Evolutionary conservation across 92 coral and sea anemone genomes (phyloP).

Genomic region (Phymanthus crucifer): DNA sequence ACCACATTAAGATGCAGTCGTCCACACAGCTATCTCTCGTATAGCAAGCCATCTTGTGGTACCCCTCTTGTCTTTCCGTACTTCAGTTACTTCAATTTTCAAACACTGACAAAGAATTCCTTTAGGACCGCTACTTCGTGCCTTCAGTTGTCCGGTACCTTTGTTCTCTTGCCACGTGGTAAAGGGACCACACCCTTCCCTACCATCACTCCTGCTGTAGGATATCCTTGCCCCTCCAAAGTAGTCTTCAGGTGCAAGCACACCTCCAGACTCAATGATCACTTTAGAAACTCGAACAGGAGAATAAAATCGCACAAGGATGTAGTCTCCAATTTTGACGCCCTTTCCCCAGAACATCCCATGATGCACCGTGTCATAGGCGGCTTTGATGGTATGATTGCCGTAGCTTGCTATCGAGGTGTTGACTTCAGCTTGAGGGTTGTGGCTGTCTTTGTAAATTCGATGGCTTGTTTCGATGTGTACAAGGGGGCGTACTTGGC

Average conservation of each 20-base stretch:
- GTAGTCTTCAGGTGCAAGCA: slow-evolving; percentile 64
- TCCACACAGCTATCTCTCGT: slow-evolving; percentile 76
- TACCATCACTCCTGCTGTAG: slow-evolving; percentile 11
- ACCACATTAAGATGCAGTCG: too few species aligned
- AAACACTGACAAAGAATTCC: slow-evolving; percentile 51
- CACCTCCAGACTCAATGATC: slow-evolving; percentile 62
- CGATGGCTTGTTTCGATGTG: slow-evolving; percentile 32
- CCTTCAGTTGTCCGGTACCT: slow-evolving; percentile 36
- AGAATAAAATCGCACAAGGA: slow-evolving; percentile 48
- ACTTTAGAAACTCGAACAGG: slow-evolving; percentile 37
- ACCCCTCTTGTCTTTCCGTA: slow-evolving; percentile 41
- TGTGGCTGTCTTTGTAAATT: slow-evolving; percentile 47
- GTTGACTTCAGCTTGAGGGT: slow-evolving; percentile 55
- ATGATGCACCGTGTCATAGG: slow-evolving; percentile 40
- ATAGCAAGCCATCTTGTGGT: slow-evolving; percentile 59
- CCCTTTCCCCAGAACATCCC: slow-evolving; percentile 67
- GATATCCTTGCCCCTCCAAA: slow-evolving; percentile 64
- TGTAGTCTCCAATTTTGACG: slow-evolving; percentile 40
- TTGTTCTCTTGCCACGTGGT: slow-evolving; percentile 33
- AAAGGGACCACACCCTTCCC: slow-evolving; percentile 46
- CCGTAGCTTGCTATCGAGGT: slow-evolving; percentile 40
- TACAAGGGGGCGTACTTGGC: slow-evolving; percentile 40
- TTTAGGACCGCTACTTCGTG: slow-evolving; percentile 9
- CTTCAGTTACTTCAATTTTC: slow-evolving; percentile 41
- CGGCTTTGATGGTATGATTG: slow-evolving; percentile 30